These are phyloP conservation scores for Myiothlypis coronata DNA, from an alignment of 2,797 vertebrate species.

Conservation along the genomic window DNA sequence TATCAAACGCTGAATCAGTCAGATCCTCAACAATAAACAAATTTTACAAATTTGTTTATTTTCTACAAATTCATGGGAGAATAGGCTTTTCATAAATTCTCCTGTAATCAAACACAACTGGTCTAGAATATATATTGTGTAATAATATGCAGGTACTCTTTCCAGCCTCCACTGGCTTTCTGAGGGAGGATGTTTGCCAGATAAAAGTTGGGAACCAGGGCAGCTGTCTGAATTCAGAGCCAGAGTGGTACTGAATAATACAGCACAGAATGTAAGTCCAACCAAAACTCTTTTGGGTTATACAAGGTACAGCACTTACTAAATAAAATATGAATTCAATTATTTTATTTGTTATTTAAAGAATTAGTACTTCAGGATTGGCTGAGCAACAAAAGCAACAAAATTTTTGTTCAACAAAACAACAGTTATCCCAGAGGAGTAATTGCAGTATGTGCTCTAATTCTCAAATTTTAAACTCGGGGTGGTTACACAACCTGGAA, in stretches of 20 bases:
- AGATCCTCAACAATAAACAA: background rate
- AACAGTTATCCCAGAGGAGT: background rate
- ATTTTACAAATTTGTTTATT: background rate
- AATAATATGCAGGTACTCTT: background rate
- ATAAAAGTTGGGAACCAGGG: background rate
- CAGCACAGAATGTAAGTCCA: background rate
- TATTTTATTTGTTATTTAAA: conserved; percentile 30
- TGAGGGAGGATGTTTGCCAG: background rate
- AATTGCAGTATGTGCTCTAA: background rate
- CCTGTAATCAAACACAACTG: background rate
- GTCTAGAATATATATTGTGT: background rate
- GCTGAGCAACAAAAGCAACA: background rate
- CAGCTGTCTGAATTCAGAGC: conserved; percentile 2
- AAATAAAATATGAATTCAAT: conserved; percentile 26
- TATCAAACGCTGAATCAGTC: background rate
- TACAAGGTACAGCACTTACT: background rate
- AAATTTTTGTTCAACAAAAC: background rate
- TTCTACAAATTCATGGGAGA: background rate
- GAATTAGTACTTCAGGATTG: background rate
- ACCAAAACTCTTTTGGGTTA: background rate
- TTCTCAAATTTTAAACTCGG: background rate
- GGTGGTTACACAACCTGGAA: background rate
- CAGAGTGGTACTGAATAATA: background rate
- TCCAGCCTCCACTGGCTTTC: background rate
- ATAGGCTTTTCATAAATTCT: background rate